Conservation (phyloP, 2,797 vertebrate genomes). For the Gallinago stenura region DNA sequence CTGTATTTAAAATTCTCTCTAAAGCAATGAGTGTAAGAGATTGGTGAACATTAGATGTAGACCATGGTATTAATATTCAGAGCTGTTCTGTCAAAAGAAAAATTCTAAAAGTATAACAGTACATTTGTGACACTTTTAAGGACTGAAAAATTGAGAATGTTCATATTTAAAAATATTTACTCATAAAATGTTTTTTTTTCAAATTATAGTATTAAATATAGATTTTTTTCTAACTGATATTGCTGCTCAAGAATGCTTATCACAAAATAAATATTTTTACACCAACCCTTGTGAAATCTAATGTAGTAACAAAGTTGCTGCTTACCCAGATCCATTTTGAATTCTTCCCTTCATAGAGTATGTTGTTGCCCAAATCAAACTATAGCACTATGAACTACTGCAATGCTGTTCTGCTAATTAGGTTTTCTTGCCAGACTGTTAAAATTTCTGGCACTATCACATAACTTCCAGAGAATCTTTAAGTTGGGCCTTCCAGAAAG, state of each 20-base stretch:
- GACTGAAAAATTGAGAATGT: neutral
- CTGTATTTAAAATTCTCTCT: conserved; percentile 65
- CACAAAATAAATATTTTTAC: neutral
- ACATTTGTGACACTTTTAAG: neutral
- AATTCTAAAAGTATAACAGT: neutral
- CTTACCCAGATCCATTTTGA: neutral
- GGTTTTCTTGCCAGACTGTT: conserved; percentile 26
- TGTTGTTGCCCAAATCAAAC: neutral
- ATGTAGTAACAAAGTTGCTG: neutral
- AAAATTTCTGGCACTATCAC: conserved; percentile 16
- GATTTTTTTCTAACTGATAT: neutral
- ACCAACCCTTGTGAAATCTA: neutral
- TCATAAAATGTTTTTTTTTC: neutral
- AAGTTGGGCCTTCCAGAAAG: neutral
- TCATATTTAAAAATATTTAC: neutral
- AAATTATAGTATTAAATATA: neutral
- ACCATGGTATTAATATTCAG: neutral
- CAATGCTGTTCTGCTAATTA: conserved; percentile 23
- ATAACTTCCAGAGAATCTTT: neutral
- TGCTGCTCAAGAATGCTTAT: neutral
- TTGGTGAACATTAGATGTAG: neutral
- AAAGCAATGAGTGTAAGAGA: conserved; percentile 38
- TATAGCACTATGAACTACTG: neutral
- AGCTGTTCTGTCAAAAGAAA: neutral
- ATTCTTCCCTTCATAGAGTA: neutral